Evolutionary conservation across 2,888 invertebrate species (phyloP).

Genomic region (Trachelus tabidus): DNA sequence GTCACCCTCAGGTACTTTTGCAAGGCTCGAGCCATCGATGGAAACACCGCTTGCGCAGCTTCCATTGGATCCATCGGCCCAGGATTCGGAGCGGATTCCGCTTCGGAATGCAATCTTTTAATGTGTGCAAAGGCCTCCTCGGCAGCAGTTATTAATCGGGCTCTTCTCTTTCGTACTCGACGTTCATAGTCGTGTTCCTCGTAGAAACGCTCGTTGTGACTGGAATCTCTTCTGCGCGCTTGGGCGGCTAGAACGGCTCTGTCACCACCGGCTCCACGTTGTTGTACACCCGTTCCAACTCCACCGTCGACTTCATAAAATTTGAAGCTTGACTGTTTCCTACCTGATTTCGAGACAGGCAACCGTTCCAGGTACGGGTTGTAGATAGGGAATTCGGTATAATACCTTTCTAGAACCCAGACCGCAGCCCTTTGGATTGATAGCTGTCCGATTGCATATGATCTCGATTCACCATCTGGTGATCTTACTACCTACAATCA

Average conservation of each 20-base stretch:
- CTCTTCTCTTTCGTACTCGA: conserved; percentile 89
- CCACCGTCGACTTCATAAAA: conserved; percentile 96
- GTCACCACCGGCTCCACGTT: conserved; percentile 67
- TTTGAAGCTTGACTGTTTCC: conserved; percentile 89
- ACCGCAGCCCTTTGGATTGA: conserved; percentile 96
- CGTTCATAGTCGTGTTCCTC: conserved; percentile 98
- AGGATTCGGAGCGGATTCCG: conserved; percentile 76
- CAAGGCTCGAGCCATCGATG: conserved; percentile 93
- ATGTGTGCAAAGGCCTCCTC: conserved; percentile 99
- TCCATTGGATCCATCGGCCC: conserved; percentile 91
- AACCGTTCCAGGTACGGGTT: conserved; percentile 95
- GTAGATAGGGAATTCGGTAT: conserved; percentile 95
- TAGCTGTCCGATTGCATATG: conserved; percentile 89
- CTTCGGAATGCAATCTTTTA: conserved; percentile 80
- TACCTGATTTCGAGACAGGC: conserved; percentile 85
- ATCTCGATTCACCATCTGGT: conserved; percentile 92
- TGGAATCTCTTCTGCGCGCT: conserved; percentile 87
- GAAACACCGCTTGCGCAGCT: conserved; percentile 97
- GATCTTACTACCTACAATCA: conserved; percentile 80
- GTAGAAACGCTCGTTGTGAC: conserved; percentile 97
- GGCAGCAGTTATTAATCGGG: conserved; percentile 90
- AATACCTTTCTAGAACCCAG: conserved; percentile 94
- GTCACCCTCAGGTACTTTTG: conserved; percentile 97
- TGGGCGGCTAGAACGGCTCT: conserved; percentile 70
- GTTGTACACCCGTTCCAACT: conserved; percentile 74